Percentiles rank a stretch among this genome's conserved stretches.
phyloP scores from a whole-genome alignment of 2,797 vertebrate genomes.

The Acipenser ruthenus region DNA sequence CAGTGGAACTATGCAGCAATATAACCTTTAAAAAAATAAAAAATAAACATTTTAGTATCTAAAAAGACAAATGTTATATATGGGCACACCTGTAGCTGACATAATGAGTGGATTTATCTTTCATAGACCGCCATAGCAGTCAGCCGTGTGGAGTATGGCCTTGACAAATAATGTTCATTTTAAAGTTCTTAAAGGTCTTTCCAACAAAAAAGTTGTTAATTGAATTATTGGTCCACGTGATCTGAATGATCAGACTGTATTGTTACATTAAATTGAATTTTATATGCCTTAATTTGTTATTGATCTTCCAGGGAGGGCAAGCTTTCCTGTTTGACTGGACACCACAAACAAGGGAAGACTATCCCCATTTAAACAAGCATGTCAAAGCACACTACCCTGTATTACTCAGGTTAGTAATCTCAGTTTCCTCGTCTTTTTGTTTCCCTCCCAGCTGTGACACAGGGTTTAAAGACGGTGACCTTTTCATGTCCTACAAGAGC shows the following conservation, averaged over 20 bases:
- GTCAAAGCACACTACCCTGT: constrained; percentile 27
- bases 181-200: background rate
- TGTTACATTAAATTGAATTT: too few species aligned
- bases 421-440: constrained; percentile 18
- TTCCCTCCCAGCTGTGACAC: constrained; percentile 77
- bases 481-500: constrained; percentile 98
- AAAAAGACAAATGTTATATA: too few species aligned
- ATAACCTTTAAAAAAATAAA: too few species aligned
- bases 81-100: too few species aligned
- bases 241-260: constrained; percentile 71
- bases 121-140: too few species aligned
- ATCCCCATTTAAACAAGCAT: constrained; percentile 63
- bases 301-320: constrained; percentile 78
- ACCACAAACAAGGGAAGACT: constrained; percentile 77
- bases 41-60: too few species aligned
- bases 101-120: too few species aligned
- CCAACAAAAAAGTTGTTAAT: background rate
- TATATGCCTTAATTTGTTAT: constrained; percentile 61
- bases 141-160: too few species aligned
- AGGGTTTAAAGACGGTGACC: constrained; percentile 94
- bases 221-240: constrained; percentile 45
- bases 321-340: constrained; percentile 77
- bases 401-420: constrained; percentile 19
- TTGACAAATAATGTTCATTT: too few species aligned
- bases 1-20: too few species aligned